Conservation (phyloP, 2,888 invertebrate species). For the Galerucella pusilla region DNA sequence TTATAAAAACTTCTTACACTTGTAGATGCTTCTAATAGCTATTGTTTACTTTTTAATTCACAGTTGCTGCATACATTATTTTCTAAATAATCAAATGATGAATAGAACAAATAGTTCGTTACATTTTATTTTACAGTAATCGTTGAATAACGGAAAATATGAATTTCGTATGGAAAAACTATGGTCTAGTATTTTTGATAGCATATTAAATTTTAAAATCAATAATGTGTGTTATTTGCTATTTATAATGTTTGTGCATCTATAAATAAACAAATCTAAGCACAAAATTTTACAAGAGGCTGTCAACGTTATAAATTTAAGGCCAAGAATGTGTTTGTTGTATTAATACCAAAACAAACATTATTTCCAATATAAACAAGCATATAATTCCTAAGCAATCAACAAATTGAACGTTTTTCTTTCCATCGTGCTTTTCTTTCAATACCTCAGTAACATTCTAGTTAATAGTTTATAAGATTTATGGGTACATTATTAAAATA, state of each 20-base stretch:
- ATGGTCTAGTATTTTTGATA: no score
- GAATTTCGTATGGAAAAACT: no score
- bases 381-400: background rate
- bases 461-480: background rate
- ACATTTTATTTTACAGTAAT: no score
- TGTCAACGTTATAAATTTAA: background rate
- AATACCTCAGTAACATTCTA: background rate
- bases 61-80: no score
- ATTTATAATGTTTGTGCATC: slow-evolving; percentile 1
- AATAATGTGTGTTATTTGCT: background rate
- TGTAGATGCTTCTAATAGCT: no score
- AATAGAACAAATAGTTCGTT: no score
- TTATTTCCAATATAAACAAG: background rate
- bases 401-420: background rate
- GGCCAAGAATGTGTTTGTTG: background rate
- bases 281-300: background rate
- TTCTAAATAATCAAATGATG: no score
- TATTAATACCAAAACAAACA: background rate
- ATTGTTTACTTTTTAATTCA: no score
- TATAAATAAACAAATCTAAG: background rate
- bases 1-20: no score
- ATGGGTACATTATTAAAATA: slow-evolving; percentile 5
- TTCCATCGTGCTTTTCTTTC: background rate
- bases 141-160: no score
- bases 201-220: no score